Evolutionary conservation across 2,113 vertebrate species (phyloP).

Genomic region (Pedionomus torquatus): DNA sequence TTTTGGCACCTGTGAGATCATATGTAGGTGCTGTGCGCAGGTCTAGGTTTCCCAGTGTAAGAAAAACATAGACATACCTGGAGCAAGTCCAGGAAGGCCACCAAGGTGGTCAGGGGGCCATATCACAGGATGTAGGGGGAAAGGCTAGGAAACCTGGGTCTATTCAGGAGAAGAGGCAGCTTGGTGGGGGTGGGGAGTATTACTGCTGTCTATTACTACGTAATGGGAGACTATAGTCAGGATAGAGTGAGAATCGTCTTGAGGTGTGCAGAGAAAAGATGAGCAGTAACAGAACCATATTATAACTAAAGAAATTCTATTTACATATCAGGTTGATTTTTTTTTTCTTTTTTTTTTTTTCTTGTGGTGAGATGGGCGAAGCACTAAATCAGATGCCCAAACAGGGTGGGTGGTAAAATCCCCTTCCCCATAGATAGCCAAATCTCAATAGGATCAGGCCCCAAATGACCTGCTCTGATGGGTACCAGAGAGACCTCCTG

Average conservation of each 20-base stretch:
- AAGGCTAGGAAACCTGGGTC: background rate
- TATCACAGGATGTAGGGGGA: background rate
- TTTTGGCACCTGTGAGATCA: background rate
- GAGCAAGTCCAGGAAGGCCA: background rate
- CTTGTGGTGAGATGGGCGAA: background rate
- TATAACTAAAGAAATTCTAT: background rate
- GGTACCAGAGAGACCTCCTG: background rate
- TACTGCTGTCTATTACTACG: background rate
- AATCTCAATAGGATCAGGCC: background rate
- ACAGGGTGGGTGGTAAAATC: background rate
- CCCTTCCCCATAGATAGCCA: background rate
- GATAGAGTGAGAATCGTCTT: background rate
- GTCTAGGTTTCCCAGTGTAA: background rate
- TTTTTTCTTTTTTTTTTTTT: background rate
- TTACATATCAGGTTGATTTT: background rate
- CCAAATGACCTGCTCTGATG: background rate
- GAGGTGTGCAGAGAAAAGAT: background rate
- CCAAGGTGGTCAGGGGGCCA: fast-evolving
- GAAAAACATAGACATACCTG: background rate
- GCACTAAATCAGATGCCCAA: background rate
- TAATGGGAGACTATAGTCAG: background rate
- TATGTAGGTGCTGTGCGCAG: background rate
- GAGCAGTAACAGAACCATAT: background rate
- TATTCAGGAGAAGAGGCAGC: background rate
- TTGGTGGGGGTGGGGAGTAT: background rate